Evolutionary conservation across 2,113 vertebrate species (phyloP).

Genomic region (Motacilla alba): DNA sequence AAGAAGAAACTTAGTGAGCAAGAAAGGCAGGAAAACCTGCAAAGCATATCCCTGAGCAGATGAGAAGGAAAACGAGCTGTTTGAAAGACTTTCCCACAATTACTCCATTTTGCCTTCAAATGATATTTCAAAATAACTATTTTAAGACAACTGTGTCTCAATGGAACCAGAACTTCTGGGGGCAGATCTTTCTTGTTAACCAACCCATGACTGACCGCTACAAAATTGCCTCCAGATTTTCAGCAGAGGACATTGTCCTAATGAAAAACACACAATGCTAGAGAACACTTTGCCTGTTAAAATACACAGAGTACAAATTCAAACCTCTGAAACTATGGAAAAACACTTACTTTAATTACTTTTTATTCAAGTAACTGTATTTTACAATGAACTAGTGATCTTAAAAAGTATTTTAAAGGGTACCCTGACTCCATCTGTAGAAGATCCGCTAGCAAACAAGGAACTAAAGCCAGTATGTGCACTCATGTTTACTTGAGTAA

Average conservation of each 20-base stretch:
- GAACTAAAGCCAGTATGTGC: background rate
- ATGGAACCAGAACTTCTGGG: slow-evolving; percentile 17
- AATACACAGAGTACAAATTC: background rate
- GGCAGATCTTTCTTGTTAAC: slow-evolving; percentile 36
- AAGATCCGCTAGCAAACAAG: background rate
- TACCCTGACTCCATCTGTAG: background rate
- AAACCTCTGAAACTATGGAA: background rate
- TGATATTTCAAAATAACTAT: slow-evolving; percentile 31
- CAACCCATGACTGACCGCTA: slow-evolving; percentile 26
- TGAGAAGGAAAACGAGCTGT: slow-evolving; percentile 9
- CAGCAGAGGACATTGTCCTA: slow-evolving; percentile 30
- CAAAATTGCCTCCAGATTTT: slow-evolving; percentile 61
- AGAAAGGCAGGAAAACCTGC: background rate
- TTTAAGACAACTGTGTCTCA: slow-evolving; percentile 32
- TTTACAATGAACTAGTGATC: background rate
- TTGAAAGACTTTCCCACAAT: slow-evolving; percentile 37
- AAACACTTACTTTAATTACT: background rate
- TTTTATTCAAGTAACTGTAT: background rate
- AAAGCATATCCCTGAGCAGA: background rate
- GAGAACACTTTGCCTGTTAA: background rate
- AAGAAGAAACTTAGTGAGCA: background rate
- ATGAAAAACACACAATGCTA: slow-evolving; percentile 39
- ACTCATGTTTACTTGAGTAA: background rate
- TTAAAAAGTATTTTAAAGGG: background rate
- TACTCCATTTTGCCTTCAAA: slow-evolving; percentile 34